Evolutionary conservation across 2,797 vertebrate genomes (phyloP).

Genomic region (Vireo griseus): DNA sequence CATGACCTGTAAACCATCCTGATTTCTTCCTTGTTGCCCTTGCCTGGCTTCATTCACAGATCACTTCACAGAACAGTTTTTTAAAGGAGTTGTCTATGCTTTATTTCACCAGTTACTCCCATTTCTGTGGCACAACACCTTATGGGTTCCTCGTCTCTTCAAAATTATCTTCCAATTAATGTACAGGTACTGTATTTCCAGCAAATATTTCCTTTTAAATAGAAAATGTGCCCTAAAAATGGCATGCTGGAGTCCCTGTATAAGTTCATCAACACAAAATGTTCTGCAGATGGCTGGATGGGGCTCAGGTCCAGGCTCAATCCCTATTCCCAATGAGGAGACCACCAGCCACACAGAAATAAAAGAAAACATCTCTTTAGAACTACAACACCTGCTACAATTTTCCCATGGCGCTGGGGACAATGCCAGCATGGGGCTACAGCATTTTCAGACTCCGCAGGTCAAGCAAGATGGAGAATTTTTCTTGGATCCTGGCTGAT

Average conservation of each 20-base stretch:
- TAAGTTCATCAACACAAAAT: neutral
- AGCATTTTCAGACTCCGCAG: neutral
- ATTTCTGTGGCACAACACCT: neutral
- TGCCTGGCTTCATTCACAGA: neutral
- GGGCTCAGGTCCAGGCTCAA: neutral
- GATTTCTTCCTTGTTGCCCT: neutral
- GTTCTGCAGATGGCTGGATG: neutral
- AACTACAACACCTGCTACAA: neutral
- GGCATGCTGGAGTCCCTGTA: neutral
- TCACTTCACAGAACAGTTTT: neutral
- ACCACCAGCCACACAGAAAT: neutral
- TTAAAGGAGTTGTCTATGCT: fast-evolving
- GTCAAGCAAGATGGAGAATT: neutral
- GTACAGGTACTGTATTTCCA: neutral
- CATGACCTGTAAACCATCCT: neutral
- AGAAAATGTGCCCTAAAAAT: neutral
- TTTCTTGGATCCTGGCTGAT: neutral
- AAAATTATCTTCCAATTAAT: neutral
- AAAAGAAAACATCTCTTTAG: neutral
- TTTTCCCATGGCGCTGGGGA: fast-evolving
- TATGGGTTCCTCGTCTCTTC: fast-evolving
- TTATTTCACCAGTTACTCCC: neutral
- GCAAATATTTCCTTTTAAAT: neutral
- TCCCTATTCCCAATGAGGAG: fast-evolving
- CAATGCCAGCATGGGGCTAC: neutral